phyloP scores from a whole-genome alignment of 2,888 invertebrate species.

The Tetragnatha montana region DNA sequence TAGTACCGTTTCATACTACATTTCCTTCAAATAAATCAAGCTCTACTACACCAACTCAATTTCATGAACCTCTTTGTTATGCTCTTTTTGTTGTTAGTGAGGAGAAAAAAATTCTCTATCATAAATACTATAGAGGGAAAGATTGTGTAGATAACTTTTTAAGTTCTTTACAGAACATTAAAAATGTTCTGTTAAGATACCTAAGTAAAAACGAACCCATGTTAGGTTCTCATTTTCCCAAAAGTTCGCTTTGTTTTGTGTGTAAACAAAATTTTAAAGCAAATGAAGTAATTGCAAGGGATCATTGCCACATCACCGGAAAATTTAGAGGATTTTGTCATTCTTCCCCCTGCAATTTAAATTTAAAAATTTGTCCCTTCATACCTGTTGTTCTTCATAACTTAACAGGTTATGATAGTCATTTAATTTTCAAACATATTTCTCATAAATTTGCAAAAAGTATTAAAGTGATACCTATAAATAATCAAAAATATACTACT shows the following conservation, averaged over 20 bases:
- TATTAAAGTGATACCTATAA: background rate
- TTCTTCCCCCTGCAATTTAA: constrained; percentile 26
- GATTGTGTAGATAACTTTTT: background rate
- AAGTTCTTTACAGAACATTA: background rate
- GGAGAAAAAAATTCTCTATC: background rate
- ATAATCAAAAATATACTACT: constrained; percentile 14
- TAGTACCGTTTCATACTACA: background rate
- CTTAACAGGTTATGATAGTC: background rate
- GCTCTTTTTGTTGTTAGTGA: background rate
- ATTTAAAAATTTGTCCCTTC: background rate
- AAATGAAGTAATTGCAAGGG: background rate
- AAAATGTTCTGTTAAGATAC: background rate
- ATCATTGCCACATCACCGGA: constrained; percentile 3
- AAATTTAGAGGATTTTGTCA: background rate
- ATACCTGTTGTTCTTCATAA: constrained; percentile 25
- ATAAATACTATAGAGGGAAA: background rate
- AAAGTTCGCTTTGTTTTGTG: background rate
- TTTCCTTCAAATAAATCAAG: background rate
- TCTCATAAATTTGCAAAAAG: background rate
- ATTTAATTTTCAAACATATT: constrained; percentile 8
- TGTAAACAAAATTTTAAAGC: constrained; percentile 15
- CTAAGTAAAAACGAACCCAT: background rate
- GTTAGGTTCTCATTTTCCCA: background rate
- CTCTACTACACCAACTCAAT: background rate
- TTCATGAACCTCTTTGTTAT: background rate